Evolutionary conservation across 37 sponge, comb jelly and placozoan genomes (phyloP), one percentile per base, ranked within the genome.

Genomic region (Halichondria panicea): DNA sequence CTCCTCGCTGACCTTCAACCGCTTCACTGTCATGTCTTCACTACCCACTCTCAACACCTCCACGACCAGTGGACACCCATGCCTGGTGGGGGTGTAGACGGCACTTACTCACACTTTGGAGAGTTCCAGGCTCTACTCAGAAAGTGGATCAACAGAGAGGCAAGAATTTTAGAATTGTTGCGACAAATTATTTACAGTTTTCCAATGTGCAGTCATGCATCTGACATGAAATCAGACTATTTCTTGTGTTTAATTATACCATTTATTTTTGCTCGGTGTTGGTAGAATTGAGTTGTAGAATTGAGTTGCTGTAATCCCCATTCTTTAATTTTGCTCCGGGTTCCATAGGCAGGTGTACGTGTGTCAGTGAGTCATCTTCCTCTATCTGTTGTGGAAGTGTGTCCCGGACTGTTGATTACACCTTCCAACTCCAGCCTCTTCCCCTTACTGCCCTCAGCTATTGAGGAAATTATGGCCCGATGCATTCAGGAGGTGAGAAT

Each of bases 131-230:
- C 71, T 0, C 78, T 84, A 13, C 48, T 84, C 55, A 84, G 65
- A 39, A 84, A 77, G 28, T 84, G 85, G 85, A 84, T 77, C 28
- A 70, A 84, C 36, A 84, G 85, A 71, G 85, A 84, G 54, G 85
- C 76, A 45, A 22, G 43, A 37, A 24, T 7, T 54, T 11, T 46
- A 31, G 62, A 24, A 28, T 21, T 11, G 31, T 35, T 63, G 31
- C 2, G 2, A 32, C 43, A 68, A 72, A 38, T 4, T 54, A 25
- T 44, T 3, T 8, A 70, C 28, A 12, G 15, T 4, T 8, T n/a
- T n/a, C n/a, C n/a, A n/a, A n/a, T n/a, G n/a, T n/a, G n/a, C n/a
- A n/a, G n/a, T n/a, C n/a, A n/a, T n/a, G n/a, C n/a, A n/a, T n/a
- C n/a, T n/a, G n/a, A n/a, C n/a, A n/a, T n/a, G n/a, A n/a, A n/a